These are phyloP conservation scores for Poecilus cupreus DNA, from an alignment of 2,888 invertebrate genomes.

Conservation along the genomic window DNA sequence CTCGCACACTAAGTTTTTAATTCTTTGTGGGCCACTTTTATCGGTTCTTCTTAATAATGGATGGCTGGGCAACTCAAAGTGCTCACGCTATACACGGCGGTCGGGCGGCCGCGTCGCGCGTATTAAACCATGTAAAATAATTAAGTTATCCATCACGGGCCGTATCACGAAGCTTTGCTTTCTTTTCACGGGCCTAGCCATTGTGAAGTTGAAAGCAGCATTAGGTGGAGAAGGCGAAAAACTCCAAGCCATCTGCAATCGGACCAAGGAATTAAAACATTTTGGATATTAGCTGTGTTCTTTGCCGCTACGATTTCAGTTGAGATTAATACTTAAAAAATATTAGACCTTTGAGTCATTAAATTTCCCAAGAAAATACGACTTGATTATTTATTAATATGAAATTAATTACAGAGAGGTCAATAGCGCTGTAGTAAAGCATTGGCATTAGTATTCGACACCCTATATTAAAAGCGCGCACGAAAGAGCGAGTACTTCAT, in stretches of 20 bases:
- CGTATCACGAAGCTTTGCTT: slow-evolving; percentile 35
- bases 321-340: too few species aligned
- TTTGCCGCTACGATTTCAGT: too few species aligned
- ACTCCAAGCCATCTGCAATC: background rate
- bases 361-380: too few species aligned
- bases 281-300: slow-evolving; percentile 47
- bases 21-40: slow-evolving; percentile 56
- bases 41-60: slow-evolving; percentile 57
- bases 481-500: too few species aligned
- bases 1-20: slow-evolving; percentile 57
- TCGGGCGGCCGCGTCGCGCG: slow-evolving; percentile 38
- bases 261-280: slow-evolving; percentile 40
- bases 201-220: slow-evolving; percentile 29
- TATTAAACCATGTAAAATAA: slow-evolving; percentile 57
- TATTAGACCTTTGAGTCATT: too few species aligned
- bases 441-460: too few species aligned
- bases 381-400: too few species aligned
- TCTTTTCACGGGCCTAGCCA: slow-evolving; percentile 35
- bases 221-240: background rate
- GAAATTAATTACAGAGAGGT: too few species aligned
- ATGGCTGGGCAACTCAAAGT: slow-evolving; percentile 42
- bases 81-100: slow-evolving; percentile 28
- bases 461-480: too few species aligned
- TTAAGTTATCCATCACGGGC: slow-evolving; percentile 54
- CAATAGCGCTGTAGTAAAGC: too few species aligned